These are phyloP conservation scores for Tenualosa thibaudeaui DNA, from an alignment of 2,797 vertebrate genomes.

Conservation along the genomic window DNA sequence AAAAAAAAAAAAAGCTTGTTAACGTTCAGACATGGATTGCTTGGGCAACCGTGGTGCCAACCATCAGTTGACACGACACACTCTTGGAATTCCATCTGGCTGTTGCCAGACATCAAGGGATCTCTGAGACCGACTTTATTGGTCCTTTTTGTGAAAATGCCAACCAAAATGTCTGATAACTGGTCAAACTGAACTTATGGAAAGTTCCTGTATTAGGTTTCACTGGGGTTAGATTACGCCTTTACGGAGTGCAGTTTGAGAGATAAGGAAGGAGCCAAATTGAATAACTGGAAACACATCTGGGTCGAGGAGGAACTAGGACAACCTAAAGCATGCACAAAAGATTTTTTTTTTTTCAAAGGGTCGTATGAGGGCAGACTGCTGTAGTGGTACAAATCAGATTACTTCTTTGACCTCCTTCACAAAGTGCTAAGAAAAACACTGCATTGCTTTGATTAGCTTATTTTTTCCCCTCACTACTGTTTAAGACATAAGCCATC, in stretches of 20 bases:
- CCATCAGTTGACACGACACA: conserved; percentile 3
- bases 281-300: conserved; percentile 22
- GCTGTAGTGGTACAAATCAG: conserved; percentile 14
- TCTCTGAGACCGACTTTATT: not conserved
- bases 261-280: conserved; percentile 14
- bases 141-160: not conserved
- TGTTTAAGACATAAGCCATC: not conserved
- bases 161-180: conserved; percentile 15
- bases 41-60: not conserved
- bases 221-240: conserved; percentile 14
- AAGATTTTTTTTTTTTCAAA: not conserved
- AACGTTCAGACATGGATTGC: not conserved
- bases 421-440: not conserved
- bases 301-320: not conserved
- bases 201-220: conserved; percentile 12
- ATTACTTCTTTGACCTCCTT: not conserved
- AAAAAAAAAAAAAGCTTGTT: not conserved
- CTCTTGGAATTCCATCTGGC: not conserved
- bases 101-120: conserved; percentile 23
- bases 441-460: not conserved
- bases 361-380: not conserved
- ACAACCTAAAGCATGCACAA: not conserved
- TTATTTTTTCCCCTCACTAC: not conserved
- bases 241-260: conserved; percentile 4
- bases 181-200: conserved; percentile 9